phyloP scores from a whole-genome alignment of 2,113 vertebrate genomes.

The Melanotaenia duboulayi region DNA sequence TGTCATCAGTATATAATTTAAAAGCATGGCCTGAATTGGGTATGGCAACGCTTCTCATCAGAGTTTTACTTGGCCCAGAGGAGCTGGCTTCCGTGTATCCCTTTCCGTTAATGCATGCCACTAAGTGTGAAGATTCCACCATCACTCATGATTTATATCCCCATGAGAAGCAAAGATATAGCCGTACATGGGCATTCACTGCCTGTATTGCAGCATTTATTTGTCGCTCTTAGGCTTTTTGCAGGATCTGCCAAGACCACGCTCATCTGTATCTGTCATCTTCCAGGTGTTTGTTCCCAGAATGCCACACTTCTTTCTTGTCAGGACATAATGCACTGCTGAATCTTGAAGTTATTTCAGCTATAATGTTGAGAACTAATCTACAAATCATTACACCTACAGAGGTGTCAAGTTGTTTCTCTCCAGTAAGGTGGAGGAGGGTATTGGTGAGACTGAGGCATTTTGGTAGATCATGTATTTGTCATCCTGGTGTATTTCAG shows the following conservation, averaged over 20 bases:
- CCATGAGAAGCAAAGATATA: constrained; percentile 46
- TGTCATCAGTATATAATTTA: constrained; percentile 74
- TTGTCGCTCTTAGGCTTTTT: constrained; percentile 13
- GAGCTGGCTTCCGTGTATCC: constrained; percentile 49
- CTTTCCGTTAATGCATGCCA: constrained; percentile 64
- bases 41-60: constrained; percentile 48
- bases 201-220: constrained; percentile 39
- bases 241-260: constrained; percentile 13
- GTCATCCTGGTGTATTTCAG: not conserved
- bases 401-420: not conserved
- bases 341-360: constrained; percentile 17
- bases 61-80: constrained; percentile 52
- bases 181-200: constrained; percentile 37
- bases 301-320: not conserved
- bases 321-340: not conserved
- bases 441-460: not conserved
- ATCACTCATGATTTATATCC: constrained; percentile 53
- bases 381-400: not conserved
- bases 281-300: constrained; percentile 15
- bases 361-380: constrained; percentile 12
- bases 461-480: constrained; percentile 2
- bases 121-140: constrained; percentile 56
- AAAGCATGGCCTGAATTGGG: constrained; percentile 54
- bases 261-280: constrained; percentile 41
- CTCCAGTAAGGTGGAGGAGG: not conserved